A percentile compares a stretch with the other conserved stretches of the same genome.
phyloP scores from a whole-genome alignment of 2,888 invertebrate species.

The Xestia ashworthii region DNA sequence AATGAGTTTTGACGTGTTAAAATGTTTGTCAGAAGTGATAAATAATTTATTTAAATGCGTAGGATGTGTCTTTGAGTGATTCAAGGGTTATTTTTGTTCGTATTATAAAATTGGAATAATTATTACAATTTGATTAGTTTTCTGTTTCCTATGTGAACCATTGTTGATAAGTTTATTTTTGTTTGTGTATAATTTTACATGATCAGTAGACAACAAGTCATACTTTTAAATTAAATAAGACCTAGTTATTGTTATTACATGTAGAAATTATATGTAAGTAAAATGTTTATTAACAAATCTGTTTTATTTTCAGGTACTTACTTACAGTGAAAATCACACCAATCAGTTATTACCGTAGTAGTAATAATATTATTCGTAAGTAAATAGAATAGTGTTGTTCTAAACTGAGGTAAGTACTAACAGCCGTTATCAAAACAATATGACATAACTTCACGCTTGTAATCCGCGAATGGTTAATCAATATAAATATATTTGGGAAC shows the following conservation, averaged over 20 bases:
- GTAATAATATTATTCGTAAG: constrained; percentile 46
- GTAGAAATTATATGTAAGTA: too few relatives aligned
- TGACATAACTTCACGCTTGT: too few relatives aligned
- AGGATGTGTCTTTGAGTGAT: neutral
- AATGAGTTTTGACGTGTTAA: constrained; percentile 13
- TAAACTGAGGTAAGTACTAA: too few relatives aligned
- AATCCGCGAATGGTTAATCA: too few relatives aligned
- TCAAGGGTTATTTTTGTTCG: constrained; percentile 6
- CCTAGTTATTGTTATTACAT: too few relatives aligned
- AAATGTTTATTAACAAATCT: neutral
- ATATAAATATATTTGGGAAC: too few relatives aligned
- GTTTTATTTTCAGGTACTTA: constrained; percentile 57
- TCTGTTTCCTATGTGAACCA: neutral
- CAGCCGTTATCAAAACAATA: too few relatives aligned
- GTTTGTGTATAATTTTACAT: neutral
- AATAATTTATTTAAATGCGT: constrained; percentile 27
- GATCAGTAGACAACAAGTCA: neutral
- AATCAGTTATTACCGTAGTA: neutral
- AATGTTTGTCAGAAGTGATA: neutral
- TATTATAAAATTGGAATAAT: neutral
- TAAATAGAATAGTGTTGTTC: constrained; percentile 18
- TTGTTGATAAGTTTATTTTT: neutral
- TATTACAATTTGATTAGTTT: neutral
- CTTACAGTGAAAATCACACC: neutral
- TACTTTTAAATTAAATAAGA: too few relatives aligned